These are phyloP conservation scores for Heliconius cydno DNA, from an alignment of 2,888 invertebrate genomes.

Conservation along the genomic window DNA sequence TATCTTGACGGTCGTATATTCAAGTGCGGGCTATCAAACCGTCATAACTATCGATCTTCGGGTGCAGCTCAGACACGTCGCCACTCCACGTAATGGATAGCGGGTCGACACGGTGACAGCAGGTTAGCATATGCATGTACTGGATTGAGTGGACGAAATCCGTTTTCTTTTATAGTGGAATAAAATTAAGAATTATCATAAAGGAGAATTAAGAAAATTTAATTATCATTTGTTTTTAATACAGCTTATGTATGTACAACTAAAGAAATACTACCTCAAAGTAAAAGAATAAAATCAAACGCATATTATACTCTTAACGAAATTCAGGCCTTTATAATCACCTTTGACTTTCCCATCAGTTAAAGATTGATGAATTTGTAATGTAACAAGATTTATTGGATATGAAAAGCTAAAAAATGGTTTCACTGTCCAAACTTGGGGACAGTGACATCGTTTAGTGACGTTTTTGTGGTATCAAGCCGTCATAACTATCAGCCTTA, in stretches of 20 bases:
- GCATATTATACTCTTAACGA: not conserved
- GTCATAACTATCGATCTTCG: slow-evolving; percentile 51
- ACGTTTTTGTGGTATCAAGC: slow-evolving; percentile 22
- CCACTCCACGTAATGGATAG: slow-evolving; percentile 52
- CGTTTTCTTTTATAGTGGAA: slow-evolving; percentile 2
- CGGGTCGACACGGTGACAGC: slow-evolving; percentile 39
- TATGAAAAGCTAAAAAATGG: slow-evolving; percentile 22
- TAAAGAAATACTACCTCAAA: not conserved
- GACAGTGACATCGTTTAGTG: slow-evolving; percentile 15
- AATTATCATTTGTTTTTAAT: not conserved
- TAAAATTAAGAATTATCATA: not conserved
- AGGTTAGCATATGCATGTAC: slow-evolving; percentile 41
- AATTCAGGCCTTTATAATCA: not conserved
- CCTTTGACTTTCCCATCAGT: slow-evolving; percentile 1
- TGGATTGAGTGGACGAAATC: slow-evolving; percentile 33
- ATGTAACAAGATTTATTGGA: slow-evolving; percentile 20
- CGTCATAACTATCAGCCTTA: slow-evolving; percentile 28
- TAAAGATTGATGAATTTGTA: slow-evolving; percentile 13
- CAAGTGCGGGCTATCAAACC: slow-evolving; percentile 47
- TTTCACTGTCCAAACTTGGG: slow-evolving; percentile 11
- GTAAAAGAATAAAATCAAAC: not conserved
- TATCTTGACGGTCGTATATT: slow-evolving; percentile 40
- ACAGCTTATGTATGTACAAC: not conserved
- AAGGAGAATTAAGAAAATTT: not conserved
- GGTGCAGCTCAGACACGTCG: slow-evolving; percentile 46